These are phyloP conservation scores for Chelonus insularis DNA, from an alignment of 1,140 invertebrate genomes.

Conservation along the genomic window DNA sequence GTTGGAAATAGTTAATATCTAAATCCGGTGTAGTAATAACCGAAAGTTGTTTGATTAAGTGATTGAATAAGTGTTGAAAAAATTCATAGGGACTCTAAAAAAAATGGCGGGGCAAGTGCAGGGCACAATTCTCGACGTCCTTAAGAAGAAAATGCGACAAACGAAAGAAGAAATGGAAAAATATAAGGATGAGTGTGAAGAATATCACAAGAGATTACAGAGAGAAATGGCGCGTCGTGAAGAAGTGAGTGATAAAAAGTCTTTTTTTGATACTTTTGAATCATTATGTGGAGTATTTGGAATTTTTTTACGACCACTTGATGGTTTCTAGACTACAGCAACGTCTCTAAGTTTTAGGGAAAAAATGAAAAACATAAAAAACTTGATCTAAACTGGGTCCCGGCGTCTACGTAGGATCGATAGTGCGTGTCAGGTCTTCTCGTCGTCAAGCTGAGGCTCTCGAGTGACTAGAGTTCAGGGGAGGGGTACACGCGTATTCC, in stretches of 20 bases:
- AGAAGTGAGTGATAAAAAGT: constrained; percentile 79
- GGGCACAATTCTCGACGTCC: constrained; percentile 87
- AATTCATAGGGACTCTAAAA: not conserved
- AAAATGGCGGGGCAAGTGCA: constrained; percentile 85
- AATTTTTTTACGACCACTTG: too few relatives aligned
- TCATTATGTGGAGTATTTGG: too few relatives aligned
- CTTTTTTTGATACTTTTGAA: too few relatives aligned
- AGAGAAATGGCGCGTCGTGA: constrained; percentile 88
- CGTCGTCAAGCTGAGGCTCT: constrained; percentile 40
- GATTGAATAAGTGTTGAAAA: not conserved
- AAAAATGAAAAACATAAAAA: not conserved
- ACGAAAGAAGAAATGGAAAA: constrained; percentile 97
- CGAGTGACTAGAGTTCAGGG: not conserved
- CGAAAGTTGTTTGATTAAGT: too few relatives aligned
- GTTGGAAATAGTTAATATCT: not conserved
- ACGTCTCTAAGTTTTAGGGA: not conserved
- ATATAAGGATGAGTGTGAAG: constrained; percentile 94
- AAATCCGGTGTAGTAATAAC: too few relatives aligned
- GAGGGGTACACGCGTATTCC: constrained; percentile 19
- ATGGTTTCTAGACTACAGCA: too few relatives aligned
- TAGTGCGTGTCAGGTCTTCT: constrained; percentile 45
- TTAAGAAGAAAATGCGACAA: constrained; percentile 99
- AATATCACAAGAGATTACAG: constrained; percentile 87
- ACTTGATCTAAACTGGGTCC: constrained; percentile 18
- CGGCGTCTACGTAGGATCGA: constrained; percentile 34